These are phyloP conservation scores for Nixonia krombeini DNA, from an alignment of 1,140 invertebrate genomes.

Conservation along the genomic window DNA sequence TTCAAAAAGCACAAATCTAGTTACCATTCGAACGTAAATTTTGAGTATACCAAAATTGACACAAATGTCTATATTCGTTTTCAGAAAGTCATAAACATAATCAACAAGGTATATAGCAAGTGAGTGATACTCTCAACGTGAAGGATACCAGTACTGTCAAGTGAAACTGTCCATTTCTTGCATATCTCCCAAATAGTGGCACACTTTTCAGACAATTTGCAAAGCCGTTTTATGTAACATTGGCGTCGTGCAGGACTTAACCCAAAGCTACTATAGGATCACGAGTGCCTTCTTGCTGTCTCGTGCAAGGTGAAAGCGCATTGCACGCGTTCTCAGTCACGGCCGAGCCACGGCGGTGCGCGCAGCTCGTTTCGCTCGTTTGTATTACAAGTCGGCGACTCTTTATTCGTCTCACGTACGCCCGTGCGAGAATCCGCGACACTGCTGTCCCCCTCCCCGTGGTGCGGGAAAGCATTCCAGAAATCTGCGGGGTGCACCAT, in stretches of 20 bases:
- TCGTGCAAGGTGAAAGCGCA: conserved; percentile 67
- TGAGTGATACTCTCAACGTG: too few relatives aligned
- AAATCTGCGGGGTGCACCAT: conserved; percentile 21
- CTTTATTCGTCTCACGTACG: conserved; percentile 11
- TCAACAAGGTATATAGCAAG: too few relatives aligned
- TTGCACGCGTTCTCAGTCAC: conserved; percentile 69
- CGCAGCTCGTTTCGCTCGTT: conserved; percentile 28
- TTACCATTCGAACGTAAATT: too few relatives aligned
- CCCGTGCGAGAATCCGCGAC: not conserved
- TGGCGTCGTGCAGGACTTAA: conserved; percentile 29
- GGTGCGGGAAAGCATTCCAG: conserved; percentile 11
- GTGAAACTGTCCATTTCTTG: too few relatives aligned
- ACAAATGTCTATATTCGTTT: too few relatives aligned
- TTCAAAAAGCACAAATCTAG: too few relatives aligned
- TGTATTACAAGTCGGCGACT: conserved; percentile 2
- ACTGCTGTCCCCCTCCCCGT: conserved; percentile 14
- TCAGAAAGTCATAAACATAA: too few relatives aligned
- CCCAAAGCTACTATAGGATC: conserved; percentile 41
- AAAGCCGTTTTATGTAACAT: conserved; percentile 33
- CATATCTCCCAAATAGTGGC: too few relatives aligned
- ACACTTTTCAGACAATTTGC: conserved; percentile 12
- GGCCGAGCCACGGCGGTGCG: conserved; percentile 62
- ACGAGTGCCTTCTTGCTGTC: conserved; percentile 36
- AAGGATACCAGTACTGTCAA: too few relatives aligned
- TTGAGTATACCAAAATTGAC: too few relatives aligned